Base-by-base conservation (phyloP, 1,140 invertebrate species). In the Melanaphis sacchari region DNA sequence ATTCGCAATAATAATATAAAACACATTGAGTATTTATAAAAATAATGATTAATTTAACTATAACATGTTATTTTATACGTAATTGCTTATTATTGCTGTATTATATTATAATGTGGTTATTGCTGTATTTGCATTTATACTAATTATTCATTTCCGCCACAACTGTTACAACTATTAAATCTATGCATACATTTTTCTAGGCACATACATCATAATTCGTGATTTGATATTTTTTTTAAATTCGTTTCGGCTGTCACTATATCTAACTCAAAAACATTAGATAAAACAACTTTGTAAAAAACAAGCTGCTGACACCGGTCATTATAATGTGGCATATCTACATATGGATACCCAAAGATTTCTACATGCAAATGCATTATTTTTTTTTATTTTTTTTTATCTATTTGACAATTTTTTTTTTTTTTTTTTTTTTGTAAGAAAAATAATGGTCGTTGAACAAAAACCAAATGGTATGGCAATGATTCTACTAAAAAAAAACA, bases 11-110 rank as follows among this genome's bases (percentile, higher is more conserved):
- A n/a, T n/a, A n/a, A n/a, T 5, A 9, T n/a, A 76, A 76, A n/a
- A n/a, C 59, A 15, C 1, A 76, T 76, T 5, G 59, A 66, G 15
- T 76, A 76, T 66, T 66, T 4, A n/a, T 66, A 66, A n/a, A n/a
- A 66, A 66, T n/a, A n/a, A n/a, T n/a, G n/a, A 66, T n/a, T 66
- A 66, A 66, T 76, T 31, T 76, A 76, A 76, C n/a, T 76, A n/a
- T n/a, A 76, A 76, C 59, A 76, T n/a, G 11, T 9, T 59, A 59
- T 59, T 59, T n/a, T 76, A n/a, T 76, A 18, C 4, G n/a, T n/a
- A 6, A 76, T 76, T 76, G 59, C 5, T 76, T 76, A 15, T n/a
- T n/a, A n/a, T n/a, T n/a, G n/a, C 31, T 18, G n/a, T 1, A 18
- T n/a, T n/a, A n/a, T 36, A n/a, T n/a, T 36, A n/a, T 18, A n/a